Percentiles rank a stretch among this genome's conserved stretches.
Evolutionary conservation across 2,113 vertebrate species (phyloP).

Genomic region (Channa maculata): DNA sequence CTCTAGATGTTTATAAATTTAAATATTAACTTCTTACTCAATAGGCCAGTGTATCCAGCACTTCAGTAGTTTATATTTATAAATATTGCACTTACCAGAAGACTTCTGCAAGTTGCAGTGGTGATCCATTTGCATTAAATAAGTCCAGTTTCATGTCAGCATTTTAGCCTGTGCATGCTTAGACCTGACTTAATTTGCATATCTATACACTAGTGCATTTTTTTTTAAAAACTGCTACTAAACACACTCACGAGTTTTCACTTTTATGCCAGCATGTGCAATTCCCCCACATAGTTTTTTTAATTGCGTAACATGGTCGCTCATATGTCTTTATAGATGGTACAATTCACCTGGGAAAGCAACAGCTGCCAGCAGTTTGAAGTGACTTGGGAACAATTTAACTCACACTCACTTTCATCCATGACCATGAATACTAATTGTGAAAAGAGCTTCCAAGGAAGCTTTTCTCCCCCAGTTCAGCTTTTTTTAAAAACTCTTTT

Average conservation of each 20-base stretch:
- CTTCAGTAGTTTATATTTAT: not conserved
- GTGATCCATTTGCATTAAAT: not conserved
- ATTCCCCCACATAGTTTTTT: conserved; percentile 27
- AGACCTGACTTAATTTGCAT: conserved; percentile 32
- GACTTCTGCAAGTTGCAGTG: too few species aligned
- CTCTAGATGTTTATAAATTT: conserved; percentile 30
- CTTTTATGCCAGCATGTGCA: conserved; percentile 35
- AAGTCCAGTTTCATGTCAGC: conserved; percentile 13
- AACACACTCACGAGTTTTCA: conserved; percentile 30
- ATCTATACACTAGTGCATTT: conserved; percentile 21
- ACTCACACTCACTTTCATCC: conserved; percentile 55
- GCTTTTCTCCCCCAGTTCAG: conserved; percentile 3
- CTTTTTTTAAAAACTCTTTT: not conserved
- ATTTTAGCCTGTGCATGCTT: not conserved
- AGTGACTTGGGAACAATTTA: conserved; percentile 70
- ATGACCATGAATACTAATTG: conserved; percentile 67
- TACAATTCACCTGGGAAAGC: conserved; percentile 77
- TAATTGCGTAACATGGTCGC: conserved; percentile 33
- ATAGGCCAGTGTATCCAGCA: not conserved
- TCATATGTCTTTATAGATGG: conserved; percentile 70
- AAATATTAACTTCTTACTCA: conserved; percentile 25
- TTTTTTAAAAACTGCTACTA: conserved; percentile 16
- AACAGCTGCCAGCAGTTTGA: conserved; percentile 72
- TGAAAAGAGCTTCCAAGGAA: conserved; percentile 25
- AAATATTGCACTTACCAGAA: too few species aligned